Percentiles rank a stretch among this genome's conserved stretches.
Conservation (phyloP, 2,888 invertebrate species). For the Tachina fera region DNA sequence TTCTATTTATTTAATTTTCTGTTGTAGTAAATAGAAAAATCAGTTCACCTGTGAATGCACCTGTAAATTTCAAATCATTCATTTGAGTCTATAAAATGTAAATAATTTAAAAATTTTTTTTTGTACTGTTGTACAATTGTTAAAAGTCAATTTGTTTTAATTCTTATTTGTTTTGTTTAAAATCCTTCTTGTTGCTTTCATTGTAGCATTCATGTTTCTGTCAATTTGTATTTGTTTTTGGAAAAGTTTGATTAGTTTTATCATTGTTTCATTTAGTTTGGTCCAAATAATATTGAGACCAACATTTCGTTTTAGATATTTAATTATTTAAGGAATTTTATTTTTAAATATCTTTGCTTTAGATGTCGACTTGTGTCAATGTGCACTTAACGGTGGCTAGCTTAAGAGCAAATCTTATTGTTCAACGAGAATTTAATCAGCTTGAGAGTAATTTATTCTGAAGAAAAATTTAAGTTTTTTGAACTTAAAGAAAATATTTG, state of each 20-base stretch:
- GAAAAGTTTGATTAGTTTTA: not conserved
- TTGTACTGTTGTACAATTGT: slow-evolving; percentile 37
- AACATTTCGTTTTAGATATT: not conserved
- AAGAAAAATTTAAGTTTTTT: too few species aligned
- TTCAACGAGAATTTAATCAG: too few species aligned
- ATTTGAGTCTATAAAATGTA: slow-evolving; percentile 52
- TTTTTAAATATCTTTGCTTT: too few species aligned
- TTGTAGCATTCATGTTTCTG: not conserved
- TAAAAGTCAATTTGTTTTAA: slow-evolving; percentile 68
- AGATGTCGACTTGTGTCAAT: too few species aligned
- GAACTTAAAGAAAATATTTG: too few species aligned
- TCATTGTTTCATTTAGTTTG: slow-evolving; percentile 22
- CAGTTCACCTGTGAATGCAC: slow-evolving; percentile 58
- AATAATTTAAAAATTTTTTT: slow-evolving; percentile 53
- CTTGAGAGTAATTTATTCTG: too few species aligned
- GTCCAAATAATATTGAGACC: not conserved
- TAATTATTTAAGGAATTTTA: too few species aligned
- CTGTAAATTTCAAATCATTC: slow-evolving; percentile 56
- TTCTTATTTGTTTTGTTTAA: slow-evolving; percentile 41
- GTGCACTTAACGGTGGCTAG: too few species aligned
- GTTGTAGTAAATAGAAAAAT: slow-evolving; percentile 15
- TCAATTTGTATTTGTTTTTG: not conserved
- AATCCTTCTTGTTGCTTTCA: slow-evolving; percentile 2
- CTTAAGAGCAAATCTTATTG: too few species aligned
- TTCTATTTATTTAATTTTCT: slow-evolving; percentile 37